Evolutionary conservation across 2,113 vertebrate species (phyloP).

Genomic region (Corvus hawaiiensis): DNA sequence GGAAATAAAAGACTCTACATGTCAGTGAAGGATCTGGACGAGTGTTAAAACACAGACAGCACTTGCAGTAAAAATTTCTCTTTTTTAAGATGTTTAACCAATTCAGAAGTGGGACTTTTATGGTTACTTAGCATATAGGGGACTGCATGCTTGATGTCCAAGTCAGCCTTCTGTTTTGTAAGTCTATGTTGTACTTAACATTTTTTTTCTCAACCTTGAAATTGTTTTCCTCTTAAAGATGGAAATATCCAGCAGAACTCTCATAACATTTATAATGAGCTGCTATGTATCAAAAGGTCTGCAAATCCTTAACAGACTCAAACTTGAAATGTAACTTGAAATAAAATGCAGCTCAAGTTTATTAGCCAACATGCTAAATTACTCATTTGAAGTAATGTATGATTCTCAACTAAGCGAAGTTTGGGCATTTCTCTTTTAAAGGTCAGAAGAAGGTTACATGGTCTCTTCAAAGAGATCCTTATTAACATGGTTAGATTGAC

Average conservation of each 20-base stretch:
- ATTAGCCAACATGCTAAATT: background rate
- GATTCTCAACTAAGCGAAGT: background rate
- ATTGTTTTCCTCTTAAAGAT: background rate
- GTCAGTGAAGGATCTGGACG: background rate
- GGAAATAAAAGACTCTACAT: background rate
- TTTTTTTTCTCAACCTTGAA: background rate
- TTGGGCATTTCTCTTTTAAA: background rate
- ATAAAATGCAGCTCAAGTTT: background rate
- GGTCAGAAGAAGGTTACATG: background rate
- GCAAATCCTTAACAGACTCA: background rate
- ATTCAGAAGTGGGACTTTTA: background rate
- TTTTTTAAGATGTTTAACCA: background rate
- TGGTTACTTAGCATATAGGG: background rate
- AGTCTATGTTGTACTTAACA: background rate
- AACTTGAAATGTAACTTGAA: background rate
- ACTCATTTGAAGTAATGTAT: background rate
- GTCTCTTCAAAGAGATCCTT: background rate
- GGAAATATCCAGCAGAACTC: background rate
- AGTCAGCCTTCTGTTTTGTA: background rate
- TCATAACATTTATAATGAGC: background rate
- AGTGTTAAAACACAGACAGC: background rate
- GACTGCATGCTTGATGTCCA: background rate
- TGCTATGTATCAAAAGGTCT: background rate
- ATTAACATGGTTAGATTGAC: background rate
- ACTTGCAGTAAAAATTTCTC: background rate